Evolutionary conservation across 2,888 invertebrate species (phyloP).

Genomic region (Tinea semifulvella): DNA sequence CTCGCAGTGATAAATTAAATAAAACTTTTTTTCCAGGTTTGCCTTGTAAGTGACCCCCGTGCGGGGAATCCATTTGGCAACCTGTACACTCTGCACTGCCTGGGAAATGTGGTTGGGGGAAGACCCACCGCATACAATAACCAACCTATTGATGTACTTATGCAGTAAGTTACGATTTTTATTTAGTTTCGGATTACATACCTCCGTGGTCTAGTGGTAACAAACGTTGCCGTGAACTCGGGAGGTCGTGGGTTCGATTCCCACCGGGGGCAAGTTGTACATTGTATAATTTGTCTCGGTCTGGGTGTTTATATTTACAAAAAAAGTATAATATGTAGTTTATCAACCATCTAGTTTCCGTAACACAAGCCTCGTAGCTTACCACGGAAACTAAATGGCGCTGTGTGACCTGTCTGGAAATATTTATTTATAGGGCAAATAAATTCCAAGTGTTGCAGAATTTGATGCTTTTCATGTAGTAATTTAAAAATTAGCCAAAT

Average conservation of each 20-base stretch:
- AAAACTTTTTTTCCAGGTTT: constrained; percentile 66
- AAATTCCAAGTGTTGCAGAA: no score
- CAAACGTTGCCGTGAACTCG: no score
- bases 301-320: no score
- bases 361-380: no score
- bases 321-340: no score
- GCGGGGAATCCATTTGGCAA: constrained; percentile 80
- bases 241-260: no score
- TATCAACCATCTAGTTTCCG: no score
- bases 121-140: constrained; percentile 85
- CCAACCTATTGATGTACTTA: constrained; percentile 80
- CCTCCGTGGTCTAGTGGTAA: background rate
- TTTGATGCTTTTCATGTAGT: no score
- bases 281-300: no score
- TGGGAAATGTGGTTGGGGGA: constrained; percentile 89
- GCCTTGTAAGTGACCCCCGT: constrained; percentile 87
- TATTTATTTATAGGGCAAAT: background rate
- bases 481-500: no score
- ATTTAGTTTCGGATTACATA: background rate
- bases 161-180: constrained; percentile 51
- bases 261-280: no score
- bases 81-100: constrained; percentile 85
- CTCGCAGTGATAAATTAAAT: background rate
- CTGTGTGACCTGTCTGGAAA: background rate
- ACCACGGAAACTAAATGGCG: no score